Evolutionary conservation across 64 coral and sea anemone genomes (phyloP).

Genomic region (Orbicella faveolata): DNA sequence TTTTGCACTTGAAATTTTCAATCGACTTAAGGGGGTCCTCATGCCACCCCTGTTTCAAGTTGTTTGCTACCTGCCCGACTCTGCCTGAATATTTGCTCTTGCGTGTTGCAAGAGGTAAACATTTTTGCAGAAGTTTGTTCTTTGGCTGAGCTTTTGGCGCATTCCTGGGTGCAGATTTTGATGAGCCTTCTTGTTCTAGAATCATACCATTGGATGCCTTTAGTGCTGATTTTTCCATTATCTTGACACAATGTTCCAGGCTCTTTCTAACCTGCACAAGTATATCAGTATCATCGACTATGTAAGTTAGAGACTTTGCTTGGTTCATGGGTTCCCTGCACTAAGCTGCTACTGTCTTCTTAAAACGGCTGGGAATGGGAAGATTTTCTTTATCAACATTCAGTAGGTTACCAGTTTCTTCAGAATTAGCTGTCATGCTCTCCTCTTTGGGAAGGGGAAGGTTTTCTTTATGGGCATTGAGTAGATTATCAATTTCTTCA

Average conservation of each 20-base stretch:
- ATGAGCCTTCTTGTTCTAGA: neutral
- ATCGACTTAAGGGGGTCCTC: neutral
- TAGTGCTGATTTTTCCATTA: neutral
- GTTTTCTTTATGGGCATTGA: neutral
- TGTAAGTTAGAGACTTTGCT: neutral
- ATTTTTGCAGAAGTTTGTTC: neutral
- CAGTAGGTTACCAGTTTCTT: neutral
- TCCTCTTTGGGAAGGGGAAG: neutral
- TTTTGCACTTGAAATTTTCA: neutral
- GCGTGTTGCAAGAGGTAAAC: neutral
- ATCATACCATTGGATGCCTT: neutral
- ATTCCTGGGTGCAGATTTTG: neutral
- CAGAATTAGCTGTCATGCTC: neutral
- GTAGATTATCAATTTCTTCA: neutral
- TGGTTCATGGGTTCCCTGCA: neutral
- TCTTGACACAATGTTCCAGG: neutral
- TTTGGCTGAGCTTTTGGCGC: neutral
- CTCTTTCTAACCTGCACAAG: neutral
- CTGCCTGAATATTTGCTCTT: conserved; percentile 27
- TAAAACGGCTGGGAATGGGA: neutral
- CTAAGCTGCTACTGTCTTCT: conserved; percentile 28
- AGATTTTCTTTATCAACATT: conserved; percentile 15
- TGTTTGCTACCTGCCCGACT: conserved; percentile 27
- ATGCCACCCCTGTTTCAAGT: neutral
- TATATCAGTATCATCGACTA: neutral